Evolutionary conservation across 2,797 vertebrate species (phyloP), one percentile per base, ranked within the genome.

Genomic region (Chaetophractus vellerosus): DNA sequence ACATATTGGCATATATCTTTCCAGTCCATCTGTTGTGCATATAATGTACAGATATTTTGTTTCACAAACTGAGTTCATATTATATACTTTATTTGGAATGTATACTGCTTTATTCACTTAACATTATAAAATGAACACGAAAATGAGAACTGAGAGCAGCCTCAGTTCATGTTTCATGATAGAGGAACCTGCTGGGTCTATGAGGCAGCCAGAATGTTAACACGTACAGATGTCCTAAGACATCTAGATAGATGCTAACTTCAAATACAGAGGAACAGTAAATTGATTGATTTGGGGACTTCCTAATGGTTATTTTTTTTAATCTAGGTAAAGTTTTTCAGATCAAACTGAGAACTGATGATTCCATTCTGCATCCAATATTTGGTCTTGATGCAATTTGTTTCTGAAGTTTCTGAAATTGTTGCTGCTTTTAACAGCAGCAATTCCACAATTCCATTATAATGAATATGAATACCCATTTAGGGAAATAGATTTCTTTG

Each of bases 331-430:
- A 84, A 61, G 26, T 28, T 64, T 90, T 92, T 36, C 26, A 91
- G n/a, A 81, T 4, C 31, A 84, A 87, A 50, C 5, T 80, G 2
- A 55, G 33, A 78, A 82, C 33, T 52, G 11, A 61, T 61, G n/a
- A 18, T 31, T 83, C 16, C 89, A 38, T 64, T 26, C 18, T 89
- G 64, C 69, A 64, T 68, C 41, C 26, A 8, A 50, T 78, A 31
- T 88, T 94, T 80, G 45, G 36, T 7, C 48, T 94, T 91, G 61
- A 16, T 64, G 14, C 71, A 64, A 68, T 94, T 96, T 96, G 33
- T 76, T 96, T 93, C 52, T 81, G 78, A 79, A 28, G 45, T 84
- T 87, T 96, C 26, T 94, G 41, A 88, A 89, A 50, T 85, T 93
- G 83, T 63, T 89, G 55, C 21, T 88, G 50, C 45, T 92, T 82